These are phyloP conservation scores for Lysandra bellargus DNA, from an alignment of 2,888 invertebrate genomes.

Conservation along the genomic window DNA sequence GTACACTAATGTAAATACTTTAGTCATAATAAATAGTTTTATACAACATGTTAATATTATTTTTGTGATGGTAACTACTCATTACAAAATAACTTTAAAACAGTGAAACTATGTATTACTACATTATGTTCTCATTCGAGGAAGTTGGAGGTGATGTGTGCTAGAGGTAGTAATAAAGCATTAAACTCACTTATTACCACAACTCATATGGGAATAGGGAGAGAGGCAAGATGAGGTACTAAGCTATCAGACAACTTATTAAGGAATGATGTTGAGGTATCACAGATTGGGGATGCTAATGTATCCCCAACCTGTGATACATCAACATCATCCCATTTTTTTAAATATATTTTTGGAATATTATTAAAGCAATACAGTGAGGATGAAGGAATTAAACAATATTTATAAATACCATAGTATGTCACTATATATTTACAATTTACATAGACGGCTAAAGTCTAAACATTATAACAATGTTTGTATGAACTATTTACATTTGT, in stretches of 20 bases:
- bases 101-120: neutral
- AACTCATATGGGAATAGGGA: neutral
- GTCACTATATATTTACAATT: neutral
- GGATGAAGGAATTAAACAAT: neutral
- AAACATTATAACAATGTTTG: neutral
- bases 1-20: constrained; percentile 79
- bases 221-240: neutral
- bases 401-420: neutral
- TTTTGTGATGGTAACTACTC: constrained; percentile 26
- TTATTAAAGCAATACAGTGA: neutral
- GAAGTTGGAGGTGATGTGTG: neutral
- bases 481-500: neutral
- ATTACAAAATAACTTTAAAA: neutral
- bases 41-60: neutral
- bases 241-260: neutral
- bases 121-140: neutral
- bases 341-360: neutral
- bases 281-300: no score
- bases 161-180: neutral
- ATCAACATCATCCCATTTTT: neutral
- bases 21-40: constrained; percentile 34
- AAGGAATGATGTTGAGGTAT: no score
- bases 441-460: neutral
- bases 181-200: neutral
- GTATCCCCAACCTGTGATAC: neutral